Conservation (phyloP, 2,888 invertebrate genomes). For the Lymantria dispar region DNA sequence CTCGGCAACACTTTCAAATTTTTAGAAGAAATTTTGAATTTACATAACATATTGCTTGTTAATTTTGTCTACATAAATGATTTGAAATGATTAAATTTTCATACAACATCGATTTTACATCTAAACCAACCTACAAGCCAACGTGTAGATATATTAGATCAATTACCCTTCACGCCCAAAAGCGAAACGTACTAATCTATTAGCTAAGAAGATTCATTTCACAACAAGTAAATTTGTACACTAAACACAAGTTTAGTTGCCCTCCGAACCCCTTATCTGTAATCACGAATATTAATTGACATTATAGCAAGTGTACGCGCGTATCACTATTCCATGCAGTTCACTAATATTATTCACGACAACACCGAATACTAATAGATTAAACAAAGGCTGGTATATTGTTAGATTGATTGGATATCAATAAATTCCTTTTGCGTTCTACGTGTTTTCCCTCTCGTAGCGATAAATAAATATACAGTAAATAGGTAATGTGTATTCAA, state of each 20-base stretch:
- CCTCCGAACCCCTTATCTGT: slow-evolving; percentile 7
- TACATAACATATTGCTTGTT: no score
- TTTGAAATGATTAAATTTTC: no score
- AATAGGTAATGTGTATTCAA: slow-evolving; percentile 21
- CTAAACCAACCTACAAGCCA: no score
- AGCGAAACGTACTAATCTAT: no score
- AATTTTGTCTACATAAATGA: no score
- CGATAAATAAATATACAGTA: slow-evolving; percentile 19
- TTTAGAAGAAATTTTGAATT: no score
- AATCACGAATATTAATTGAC: slow-evolving; percentile 24
- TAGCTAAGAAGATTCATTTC: no score
- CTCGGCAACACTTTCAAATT: no score
- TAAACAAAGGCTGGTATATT: slow-evolving; percentile 29
- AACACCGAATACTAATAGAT: slow-evolving; percentile 30
- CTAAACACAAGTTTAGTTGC: background rate
- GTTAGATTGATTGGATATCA: slow-evolving; percentile 25
- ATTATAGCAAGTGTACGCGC: slow-evolving; percentile 12
- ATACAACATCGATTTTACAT: no score
- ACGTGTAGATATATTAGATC: no score
- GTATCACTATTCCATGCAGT: slow-evolving; percentile 30
- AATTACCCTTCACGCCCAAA: no score
- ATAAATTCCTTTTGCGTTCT: slow-evolving; percentile 15
- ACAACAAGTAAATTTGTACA: background rate
- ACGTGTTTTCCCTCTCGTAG: slow-evolving; percentile 11
- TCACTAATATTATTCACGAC: slow-evolving; percentile 34